Conservation (phyloP, 2,113 vertebrate species). For the Oreochromis aureus region DNA sequence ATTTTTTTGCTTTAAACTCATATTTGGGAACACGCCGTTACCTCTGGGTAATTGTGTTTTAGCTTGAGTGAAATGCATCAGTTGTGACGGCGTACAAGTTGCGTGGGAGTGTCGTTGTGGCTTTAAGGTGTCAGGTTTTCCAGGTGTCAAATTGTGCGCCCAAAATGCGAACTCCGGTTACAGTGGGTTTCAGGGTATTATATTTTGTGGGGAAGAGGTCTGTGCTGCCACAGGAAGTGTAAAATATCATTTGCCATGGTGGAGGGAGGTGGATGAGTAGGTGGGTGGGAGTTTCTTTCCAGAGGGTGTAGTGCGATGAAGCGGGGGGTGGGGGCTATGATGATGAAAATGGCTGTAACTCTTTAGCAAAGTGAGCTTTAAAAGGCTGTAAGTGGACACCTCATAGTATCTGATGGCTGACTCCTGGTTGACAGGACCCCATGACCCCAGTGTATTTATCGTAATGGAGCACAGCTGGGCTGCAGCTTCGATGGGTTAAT, state of each 20-base stretch:
- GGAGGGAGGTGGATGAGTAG: slow-evolving; percentile 2
- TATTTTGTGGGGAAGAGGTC: neutral
- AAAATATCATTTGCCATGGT: slow-evolving; percentile 54
- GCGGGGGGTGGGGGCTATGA: neutral
- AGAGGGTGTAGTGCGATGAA: neutral
- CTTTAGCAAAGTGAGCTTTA: slow-evolving; percentile 48
- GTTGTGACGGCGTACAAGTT: neutral
- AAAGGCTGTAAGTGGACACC: slow-evolving; percentile 60
- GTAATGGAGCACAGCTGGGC: slow-evolving; percentile 68
- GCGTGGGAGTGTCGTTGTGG: neutral
- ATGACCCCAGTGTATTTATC: slow-evolving; percentile 46
- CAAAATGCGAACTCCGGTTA: slow-evolving; percentile 8
- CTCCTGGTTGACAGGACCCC: slow-evolving; percentile 38
- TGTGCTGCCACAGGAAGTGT: slow-evolving; percentile 27
- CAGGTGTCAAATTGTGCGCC: slow-evolving; percentile 8
- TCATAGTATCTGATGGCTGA: slow-evolving; percentile 28
- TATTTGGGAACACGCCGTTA: neutral
- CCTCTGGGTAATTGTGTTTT: neutral
- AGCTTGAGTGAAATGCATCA: neutral
- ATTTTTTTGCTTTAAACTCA: neutral
- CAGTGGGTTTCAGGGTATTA: neutral
- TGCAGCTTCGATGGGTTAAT: slow-evolving; percentile 50
- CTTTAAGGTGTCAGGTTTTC: slow-evolving; percentile 13
- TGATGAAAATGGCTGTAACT: slow-evolving; percentile 50
- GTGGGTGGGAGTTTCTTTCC: slow-evolving; percentile 26